phyloP scores from a whole-genome alignment of 2,113 vertebrate species.

The Actenoides lindsayi region DNA sequence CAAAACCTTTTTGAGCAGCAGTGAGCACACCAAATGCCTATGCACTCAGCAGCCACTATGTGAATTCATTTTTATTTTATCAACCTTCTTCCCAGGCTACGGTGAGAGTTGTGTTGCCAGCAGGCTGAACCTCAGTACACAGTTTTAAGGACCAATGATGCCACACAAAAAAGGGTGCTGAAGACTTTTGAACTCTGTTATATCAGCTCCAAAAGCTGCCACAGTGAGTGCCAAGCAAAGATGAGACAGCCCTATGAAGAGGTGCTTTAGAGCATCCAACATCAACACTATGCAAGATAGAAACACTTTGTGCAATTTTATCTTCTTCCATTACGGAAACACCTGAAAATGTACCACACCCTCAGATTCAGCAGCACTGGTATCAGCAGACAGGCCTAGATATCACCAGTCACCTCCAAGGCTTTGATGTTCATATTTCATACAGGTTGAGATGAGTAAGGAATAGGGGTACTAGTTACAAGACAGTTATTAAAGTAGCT shows the following conservation, averaged over 20 bases:
- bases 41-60: not conserved
- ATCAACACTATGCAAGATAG: not conserved
- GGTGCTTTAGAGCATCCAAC: not conserved
- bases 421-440: not conserved
- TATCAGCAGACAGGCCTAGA: not conserved
- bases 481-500: not conserved
- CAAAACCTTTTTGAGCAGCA: not conserved
- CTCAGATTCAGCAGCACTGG: not conserved
- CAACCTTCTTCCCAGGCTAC: not conserved
- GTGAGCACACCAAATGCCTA: accelerated
- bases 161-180: not conserved
- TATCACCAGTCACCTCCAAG: not conserved
- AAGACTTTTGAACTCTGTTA: not conserved
- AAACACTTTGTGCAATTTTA: not conserved
- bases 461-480: not conserved
- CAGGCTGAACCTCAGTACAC: not conserved
- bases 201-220: not conserved
- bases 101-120: not conserved
- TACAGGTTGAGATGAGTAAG: not conserved
- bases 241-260: not conserved
- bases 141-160: not conserved
- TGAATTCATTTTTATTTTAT: not conserved
- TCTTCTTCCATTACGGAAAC: not conserved
- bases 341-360: not conserved
- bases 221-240: not conserved